Percentiles rank a stretch among this genome's conserved stretches.
These are phyloP conservation scores for Sebastes baramenuke DNA, from an alignment of 2,797 vertebrate species.

Conservation along the genomic window DNA sequence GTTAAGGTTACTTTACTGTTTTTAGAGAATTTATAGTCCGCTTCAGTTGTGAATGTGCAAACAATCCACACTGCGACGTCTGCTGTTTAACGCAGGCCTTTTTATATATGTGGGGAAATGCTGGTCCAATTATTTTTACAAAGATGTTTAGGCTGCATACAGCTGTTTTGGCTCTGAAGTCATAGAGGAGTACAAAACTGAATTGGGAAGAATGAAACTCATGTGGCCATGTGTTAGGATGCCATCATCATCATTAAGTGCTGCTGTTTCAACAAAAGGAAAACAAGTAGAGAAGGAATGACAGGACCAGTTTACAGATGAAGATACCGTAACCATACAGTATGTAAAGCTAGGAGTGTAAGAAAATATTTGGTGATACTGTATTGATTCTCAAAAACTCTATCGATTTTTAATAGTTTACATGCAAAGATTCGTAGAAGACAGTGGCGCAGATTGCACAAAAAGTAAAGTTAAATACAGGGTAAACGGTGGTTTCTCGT, in stretches of 20 bases:
- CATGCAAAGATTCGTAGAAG: too few species aligned
- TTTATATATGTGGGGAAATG: neutral
- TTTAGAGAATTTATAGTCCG: neutral
- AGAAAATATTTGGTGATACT: too few species aligned
- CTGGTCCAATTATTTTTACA: neutral
- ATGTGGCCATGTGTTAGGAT: constrained; percentile 4
- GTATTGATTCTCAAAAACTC: too few species aligned
- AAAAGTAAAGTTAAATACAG: too few species aligned
- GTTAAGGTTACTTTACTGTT: neutral
- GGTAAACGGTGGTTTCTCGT: too few species aligned
- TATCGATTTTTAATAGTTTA: too few species aligned
- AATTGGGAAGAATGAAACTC: constrained; percentile 16
- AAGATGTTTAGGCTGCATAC: constrained; percentile 8
- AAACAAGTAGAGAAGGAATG: neutral
- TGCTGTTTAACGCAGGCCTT: neutral
- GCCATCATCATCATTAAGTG: neutral
- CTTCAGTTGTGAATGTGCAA: neutral
- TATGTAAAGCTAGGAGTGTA: too few species aligned
- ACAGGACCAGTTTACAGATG: neutral
- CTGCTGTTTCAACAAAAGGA: neutral
- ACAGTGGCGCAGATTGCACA: too few species aligned
- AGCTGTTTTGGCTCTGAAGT: constrained; percentile 16
- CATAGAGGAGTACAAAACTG: neutral
- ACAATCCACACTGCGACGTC: neutral
- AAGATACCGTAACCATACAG: too few species aligned